A percentile compares a stretch with the other conserved stretches of the same genome.
Conservation (phyloP, 1,140 invertebrate species). For the Ceratina australensis region DNA sequence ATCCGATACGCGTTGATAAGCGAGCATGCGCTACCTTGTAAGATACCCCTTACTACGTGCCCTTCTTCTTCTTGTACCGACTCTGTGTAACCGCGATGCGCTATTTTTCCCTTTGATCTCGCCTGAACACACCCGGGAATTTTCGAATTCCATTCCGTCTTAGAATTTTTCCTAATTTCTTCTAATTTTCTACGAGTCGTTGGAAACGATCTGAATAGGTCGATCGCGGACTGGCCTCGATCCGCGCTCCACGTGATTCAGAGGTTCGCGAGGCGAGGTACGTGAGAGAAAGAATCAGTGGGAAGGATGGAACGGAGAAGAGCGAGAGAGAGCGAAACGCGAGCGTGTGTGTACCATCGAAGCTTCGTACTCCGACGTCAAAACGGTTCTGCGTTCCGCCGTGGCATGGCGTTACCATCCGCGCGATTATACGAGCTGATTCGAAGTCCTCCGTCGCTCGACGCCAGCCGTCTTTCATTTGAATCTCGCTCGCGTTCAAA, state of each 20-base stretch:
- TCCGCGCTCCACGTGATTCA: conserved; percentile 1
- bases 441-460: background rate
- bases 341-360: conserved; percentile 73
- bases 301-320: conserved; percentile 28
- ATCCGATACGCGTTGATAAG: conserved; percentile 74
- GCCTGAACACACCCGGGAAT: background rate
- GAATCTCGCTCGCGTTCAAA: background rate
- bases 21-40: conserved; percentile 56
- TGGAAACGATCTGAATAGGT: too few species aligned
- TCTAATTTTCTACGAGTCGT: too few species aligned
- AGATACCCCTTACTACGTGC: conserved; percentile 17
- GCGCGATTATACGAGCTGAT: conserved; percentile 40
- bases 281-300: background rate
- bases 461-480: background rate
- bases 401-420: conserved; percentile 73
- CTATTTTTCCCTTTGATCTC: background rate
- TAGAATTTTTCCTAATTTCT: background rate
- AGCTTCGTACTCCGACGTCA: conserved; percentile 65
- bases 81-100: background rate
- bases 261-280: background rate
- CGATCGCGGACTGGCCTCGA: conserved; percentile 28
- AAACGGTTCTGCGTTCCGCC: conserved; percentile 72
- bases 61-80: conserved; percentile 14
- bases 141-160: background rate
- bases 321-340: background rate